Percentiles rank a stretch among this genome's conserved stretches.
phyloP scores from a whole-genome alignment of 2,113 vertebrate genomes.

The Telmatochromis sp. region DNA sequence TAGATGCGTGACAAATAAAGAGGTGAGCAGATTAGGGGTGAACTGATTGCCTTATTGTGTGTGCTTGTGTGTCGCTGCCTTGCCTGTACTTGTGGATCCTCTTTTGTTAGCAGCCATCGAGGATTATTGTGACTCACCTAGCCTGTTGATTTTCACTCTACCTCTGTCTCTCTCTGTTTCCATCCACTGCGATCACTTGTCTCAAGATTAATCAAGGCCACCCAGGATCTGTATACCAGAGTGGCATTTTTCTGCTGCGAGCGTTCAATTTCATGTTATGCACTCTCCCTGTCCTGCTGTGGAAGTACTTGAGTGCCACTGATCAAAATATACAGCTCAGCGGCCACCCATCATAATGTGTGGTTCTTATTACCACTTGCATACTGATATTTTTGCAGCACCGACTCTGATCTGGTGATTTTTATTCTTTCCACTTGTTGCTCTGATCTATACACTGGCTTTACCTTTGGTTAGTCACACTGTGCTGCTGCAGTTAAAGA shows the following conservation, averaged over 20 bases:
- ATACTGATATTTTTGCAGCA: background rate
- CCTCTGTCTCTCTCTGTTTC: background rate
- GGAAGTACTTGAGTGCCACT: background rate
- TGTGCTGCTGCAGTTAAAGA: background rate
- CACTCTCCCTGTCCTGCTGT: background rate
- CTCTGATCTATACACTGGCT: conserved; percentile 1
- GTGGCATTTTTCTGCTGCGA: conserved; percentile 5
- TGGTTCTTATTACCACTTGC: background rate
- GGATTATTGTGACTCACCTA: conserved; percentile 40
- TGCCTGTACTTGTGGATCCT: conserved; percentile 40
- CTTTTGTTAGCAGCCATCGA: conserved; percentile 12
- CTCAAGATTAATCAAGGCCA: conserved; percentile 21
- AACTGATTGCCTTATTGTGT: conserved; percentile 29
- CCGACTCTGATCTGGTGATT: background rate
- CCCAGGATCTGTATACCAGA: background rate
- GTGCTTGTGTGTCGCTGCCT: conserved; percentile 20
- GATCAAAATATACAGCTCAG: background rate
- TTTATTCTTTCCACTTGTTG: conserved; percentile 52
- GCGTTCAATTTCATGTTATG: background rate
- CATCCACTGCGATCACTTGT: background rate
- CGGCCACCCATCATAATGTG: background rate
- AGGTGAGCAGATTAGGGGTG: conserved; percentile 24
- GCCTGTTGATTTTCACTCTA: background rate
- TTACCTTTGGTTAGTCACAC: conserved; percentile 27
- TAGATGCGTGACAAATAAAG: conserved; percentile 41